A percentile compares a stretch with the other conserved stretches of the same genome.
Evolutionary conservation across 2,797 vertebrate species (phyloP).

Genomic region (Ctenosaura bakeri): DNA sequence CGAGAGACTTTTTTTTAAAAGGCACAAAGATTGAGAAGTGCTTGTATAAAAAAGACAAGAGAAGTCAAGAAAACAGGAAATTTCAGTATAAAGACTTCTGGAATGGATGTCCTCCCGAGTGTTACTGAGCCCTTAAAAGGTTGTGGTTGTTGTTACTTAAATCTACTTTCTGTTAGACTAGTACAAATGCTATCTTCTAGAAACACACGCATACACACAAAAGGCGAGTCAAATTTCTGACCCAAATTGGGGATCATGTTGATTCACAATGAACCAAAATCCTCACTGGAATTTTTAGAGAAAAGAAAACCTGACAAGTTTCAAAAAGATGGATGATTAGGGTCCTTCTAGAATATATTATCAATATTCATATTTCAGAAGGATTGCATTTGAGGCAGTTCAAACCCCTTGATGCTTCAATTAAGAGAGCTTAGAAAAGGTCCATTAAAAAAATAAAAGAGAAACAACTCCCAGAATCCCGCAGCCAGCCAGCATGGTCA

Average conservation of each 20-base stretch:
- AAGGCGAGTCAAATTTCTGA: constrained; percentile 69
- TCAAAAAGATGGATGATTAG: constrained; percentile 34
- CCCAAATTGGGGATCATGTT: constrained; percentile 69
- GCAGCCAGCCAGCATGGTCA: background rate
- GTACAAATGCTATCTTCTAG: constrained; percentile 54
- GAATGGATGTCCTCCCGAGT: constrained; percentile 67
- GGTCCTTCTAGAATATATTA: background rate
- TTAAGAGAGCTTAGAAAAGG: background rate
- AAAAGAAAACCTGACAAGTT: background rate
- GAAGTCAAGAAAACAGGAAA: constrained; percentile 70
- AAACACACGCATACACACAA: constrained; percentile 17
- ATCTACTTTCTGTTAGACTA: constrained; percentile 67
- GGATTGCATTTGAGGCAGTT: constrained; percentile 16
- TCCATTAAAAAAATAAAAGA: too few species aligned
- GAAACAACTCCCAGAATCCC: background rate
- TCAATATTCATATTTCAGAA: background rate
- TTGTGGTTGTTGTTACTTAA: constrained; percentile 31
- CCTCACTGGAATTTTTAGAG: constrained; percentile 61
- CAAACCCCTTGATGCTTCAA: constrained; percentile 58
- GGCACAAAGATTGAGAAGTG: constrained; percentile 75
- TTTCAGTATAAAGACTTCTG: constrained; percentile 60
- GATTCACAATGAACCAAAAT: constrained; percentile 61
- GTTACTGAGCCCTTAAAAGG: constrained; percentile 71
- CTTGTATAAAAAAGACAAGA: constrained; percentile 54
- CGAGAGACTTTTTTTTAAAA: constrained; percentile 71